Conservation (phyloP, 2,797 vertebrate species). For the Picus viridis region DNA sequence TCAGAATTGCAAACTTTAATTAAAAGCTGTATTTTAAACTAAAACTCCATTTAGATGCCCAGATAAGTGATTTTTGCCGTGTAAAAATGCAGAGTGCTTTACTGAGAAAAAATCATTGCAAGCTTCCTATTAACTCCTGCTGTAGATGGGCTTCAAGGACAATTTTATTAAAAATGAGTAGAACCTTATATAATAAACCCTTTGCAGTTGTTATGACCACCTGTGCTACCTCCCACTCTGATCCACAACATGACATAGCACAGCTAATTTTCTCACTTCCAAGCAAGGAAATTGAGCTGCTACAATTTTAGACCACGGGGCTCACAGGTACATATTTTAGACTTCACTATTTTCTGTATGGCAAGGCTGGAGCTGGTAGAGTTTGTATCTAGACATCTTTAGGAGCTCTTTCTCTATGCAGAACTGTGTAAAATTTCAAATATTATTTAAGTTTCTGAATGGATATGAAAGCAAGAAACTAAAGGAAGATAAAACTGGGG, state of each 20-base stretch:
- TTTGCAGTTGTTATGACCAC: conserved; percentile 58
- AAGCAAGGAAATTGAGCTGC: conserved; percentile 34
- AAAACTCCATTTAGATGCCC: conserved; percentile 41
- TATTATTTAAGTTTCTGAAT: background rate
- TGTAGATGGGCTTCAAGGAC: conserved; percentile 57
- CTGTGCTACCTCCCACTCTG: conserved; percentile 27
- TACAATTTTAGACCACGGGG: background rate
- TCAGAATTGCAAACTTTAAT: conserved; percentile 61
- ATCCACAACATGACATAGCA: background rate
- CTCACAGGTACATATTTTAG: background rate
- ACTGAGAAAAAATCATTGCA: conserved; percentile 19
- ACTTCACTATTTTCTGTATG: conserved; percentile 22
- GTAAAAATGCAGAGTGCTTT: conserved; percentile 33
- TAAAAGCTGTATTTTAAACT: conserved; percentile 67
- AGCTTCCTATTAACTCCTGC: conserved; percentile 56
- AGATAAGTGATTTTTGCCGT: conserved; percentile 46
- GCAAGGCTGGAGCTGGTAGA: background rate
- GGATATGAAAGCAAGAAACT: background rate
- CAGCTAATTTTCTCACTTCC: conserved; percentile 44
- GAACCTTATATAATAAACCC: conserved; percentile 44
- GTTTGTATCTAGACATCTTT: background rate
- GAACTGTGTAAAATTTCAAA: background rate
- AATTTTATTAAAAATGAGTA: conserved; percentile 67
- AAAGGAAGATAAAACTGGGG: background rate
- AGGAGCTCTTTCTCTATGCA: background rate